Evolutionary conservation across 2,888 invertebrate species (phyloP), one percentile per base, ranked within the genome.

Genomic region (Tanytarsus gracilentus): DNA sequence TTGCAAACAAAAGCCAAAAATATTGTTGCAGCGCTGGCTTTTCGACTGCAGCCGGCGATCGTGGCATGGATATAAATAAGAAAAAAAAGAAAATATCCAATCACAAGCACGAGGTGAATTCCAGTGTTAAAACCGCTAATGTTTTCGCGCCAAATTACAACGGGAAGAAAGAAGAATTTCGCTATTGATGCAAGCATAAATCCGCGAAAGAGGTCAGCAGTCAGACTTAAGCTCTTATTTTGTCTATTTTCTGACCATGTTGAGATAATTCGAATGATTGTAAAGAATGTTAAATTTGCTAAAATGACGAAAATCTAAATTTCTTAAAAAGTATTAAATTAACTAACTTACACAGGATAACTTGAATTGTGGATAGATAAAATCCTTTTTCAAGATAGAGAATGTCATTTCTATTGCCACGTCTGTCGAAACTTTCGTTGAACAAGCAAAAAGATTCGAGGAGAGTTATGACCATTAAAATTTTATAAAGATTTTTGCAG

Each of bases 391-490:
- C 82, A 72, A 78, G 77, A 29, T 79, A 74, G 62, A 79, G 76
- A 1, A 77, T 69, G 25, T 76, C 74, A 64, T 70, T 18, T 67
- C 66, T 5, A 70, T 44, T 64, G 62, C 56, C 75, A 73, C 65
- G 61, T 1, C 58, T 61, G 16, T 61, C 56, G 2, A 61, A 48
- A 30, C 61, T 69, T 50, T 72, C 69, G 3, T 74, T 69, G 83
- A 86, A 88, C 55, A 83, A 77, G 16, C 83, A 81, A 69, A 89
- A 92, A 0, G 92, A 86, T 73, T 93, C 92, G 67, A 90, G 77
- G 64, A 93, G 75, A 63, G 88, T 75, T 49, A 92, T 75, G 23
- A 93, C 80, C 9, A 92, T 76, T 7, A 85, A 80, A 48, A 94
- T 73, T 71, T 91, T 91, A 90, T 87, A 88, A 68, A 81, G 83